A percentile compares a stretch with the other conserved stretches of the same genome.
These are phyloP conservation scores for Corvus cornix DNA, from an alignment of 2,113 vertebrate genomes.

Conservation along the genomic window DNA sequence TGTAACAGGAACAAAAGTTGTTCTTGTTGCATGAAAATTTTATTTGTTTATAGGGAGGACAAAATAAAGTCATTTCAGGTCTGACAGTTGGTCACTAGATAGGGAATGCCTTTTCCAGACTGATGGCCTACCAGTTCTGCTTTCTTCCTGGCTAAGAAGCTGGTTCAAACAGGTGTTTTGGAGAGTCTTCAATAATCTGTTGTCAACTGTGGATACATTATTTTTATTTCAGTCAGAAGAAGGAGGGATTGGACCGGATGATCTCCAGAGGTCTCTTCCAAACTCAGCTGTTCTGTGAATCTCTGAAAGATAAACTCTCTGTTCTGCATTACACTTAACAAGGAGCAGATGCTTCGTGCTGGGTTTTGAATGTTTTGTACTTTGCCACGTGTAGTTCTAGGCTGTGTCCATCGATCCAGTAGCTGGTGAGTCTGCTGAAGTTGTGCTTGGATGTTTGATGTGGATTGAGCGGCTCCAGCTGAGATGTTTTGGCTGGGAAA, in stretches of 20 bases:
- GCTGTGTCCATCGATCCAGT: not conserved
- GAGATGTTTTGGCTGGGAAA: not conserved
- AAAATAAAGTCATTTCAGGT: not conserved
- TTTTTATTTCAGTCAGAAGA: not conserved
- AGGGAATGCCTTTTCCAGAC: not conserved
- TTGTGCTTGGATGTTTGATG: not conserved
- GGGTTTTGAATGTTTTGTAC: not conserved
- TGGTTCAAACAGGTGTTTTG: not conserved
- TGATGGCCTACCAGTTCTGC: not conserved
- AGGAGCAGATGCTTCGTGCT: not conserved
- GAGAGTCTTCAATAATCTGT: not conserved
- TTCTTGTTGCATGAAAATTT: not conserved
- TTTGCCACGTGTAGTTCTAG: not conserved
- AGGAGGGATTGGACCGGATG: not conserved
- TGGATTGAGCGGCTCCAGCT: not conserved
- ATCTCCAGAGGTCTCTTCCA: not conserved
- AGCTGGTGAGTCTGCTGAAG: not conserved
- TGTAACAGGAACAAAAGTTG: not conserved
- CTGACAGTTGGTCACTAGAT: not conserved
- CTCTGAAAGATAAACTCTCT: not conserved
- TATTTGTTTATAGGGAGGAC: not conserved
- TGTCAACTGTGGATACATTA: not conserved
- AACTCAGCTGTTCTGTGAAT: not conserved
- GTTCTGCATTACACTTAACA: not conserved
- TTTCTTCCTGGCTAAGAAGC: not conserved